Evolutionary conservation across 2,113 vertebrate species (phyloP).

Genomic region (Narcine bancroftii): DNA sequence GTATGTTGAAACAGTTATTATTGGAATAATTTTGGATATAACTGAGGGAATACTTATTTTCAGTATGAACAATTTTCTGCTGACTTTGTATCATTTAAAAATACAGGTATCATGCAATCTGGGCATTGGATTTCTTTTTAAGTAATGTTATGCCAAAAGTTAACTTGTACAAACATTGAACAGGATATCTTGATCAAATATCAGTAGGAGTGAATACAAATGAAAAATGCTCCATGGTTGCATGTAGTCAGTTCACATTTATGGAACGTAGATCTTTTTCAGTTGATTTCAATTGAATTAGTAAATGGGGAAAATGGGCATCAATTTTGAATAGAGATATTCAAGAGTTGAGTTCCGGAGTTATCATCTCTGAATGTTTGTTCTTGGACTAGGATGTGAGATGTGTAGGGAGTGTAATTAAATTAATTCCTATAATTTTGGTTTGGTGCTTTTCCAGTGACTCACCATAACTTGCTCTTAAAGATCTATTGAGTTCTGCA

Average conservation of each 20-base stretch:
- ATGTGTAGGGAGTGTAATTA: neutral
- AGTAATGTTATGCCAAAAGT: conserved; percentile 30
- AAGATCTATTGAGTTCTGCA: neutral
- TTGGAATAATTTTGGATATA: conserved; percentile 26
- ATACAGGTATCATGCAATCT: conserved; percentile 35
- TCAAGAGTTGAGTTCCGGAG: neutral
- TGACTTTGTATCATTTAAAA: conserved; percentile 29
- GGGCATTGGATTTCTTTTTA: conserved; percentile 31
- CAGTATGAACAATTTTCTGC: conserved; percentile 18
- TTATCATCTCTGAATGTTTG: neutral
- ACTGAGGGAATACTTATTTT: conserved; percentile 34
- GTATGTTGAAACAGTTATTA: conserved; percentile 31
- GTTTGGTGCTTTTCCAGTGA: neutral
- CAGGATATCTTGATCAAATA: conserved; percentile 37
- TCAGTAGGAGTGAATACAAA: conserved; percentile 25
- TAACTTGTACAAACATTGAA: conserved; percentile 33
- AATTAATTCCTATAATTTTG: neutral
- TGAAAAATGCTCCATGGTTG: conserved; percentile 24
- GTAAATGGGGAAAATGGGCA: neutral
- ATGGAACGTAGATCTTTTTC: conserved; percentile 21
- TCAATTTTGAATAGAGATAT: conserved; percentile 15
- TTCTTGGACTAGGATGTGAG: neutral
- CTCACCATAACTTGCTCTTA: neutral
- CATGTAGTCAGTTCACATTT: conserved; percentile 20
- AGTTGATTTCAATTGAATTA: neutral